A percentile compares a stretch with the other conserved stretches of the same genome.
phyloP scores from a whole-genome alignment of 2,888 invertebrate species.

The Dryobota labecula region DNA sequence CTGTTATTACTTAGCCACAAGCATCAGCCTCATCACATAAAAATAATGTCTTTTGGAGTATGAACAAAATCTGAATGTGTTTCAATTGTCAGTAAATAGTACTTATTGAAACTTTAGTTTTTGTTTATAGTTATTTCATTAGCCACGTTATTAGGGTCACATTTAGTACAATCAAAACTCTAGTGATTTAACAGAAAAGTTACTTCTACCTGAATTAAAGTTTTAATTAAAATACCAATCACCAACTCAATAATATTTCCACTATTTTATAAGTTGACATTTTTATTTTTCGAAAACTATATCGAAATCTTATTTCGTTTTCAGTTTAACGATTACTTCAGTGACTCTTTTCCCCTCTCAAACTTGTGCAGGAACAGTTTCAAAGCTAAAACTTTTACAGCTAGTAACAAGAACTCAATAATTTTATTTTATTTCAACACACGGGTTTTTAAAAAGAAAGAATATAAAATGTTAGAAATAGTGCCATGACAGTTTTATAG shows the following conservation, averaged over 20 bases:
- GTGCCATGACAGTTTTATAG: conserved; percentile 17
- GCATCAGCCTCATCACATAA: no score
- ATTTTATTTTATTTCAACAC: conserved; percentile 52
- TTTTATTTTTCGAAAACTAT: not conserved
- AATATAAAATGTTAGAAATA: conserved; percentile 22
- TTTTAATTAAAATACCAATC: not conserved
- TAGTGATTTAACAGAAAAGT: not conserved
- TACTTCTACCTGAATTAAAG: not conserved
- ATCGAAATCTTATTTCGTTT: conserved; percentile 39
- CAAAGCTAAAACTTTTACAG: conserved; percentile 47
- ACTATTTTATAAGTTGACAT: not conserved
- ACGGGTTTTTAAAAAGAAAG: conserved; percentile 10
- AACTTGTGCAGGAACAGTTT: conserved; percentile 49
- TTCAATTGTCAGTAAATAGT: not conserved
- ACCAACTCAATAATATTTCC: not conserved
- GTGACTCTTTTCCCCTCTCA: conserved; percentile 37
- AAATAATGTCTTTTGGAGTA: no score
- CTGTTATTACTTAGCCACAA: no score
- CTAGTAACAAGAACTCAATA: conserved; percentile 33
- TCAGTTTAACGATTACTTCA: conserved; percentile 43
- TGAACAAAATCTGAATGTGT: not conserved
- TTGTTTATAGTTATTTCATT: not conserved
- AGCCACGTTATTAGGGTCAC: not conserved
- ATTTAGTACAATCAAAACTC: no score
- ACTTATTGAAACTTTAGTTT: not conserved